These are phyloP conservation scores for Cheilosia soror DNA, from an alignment of 2,888 invertebrate species.

Conservation along the genomic window DNA sequence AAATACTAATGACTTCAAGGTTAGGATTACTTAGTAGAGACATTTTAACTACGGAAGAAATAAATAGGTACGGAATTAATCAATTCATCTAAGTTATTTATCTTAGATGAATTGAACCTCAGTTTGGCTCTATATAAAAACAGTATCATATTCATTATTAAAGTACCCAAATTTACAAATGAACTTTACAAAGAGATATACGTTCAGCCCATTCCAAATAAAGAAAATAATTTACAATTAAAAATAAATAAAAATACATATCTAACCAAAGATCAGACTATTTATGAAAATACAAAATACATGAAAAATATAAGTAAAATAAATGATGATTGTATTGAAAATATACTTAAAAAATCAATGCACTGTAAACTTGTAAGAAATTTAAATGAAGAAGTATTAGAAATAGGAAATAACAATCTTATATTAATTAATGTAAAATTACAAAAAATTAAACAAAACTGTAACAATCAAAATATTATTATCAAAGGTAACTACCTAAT, in stretches of 20 bases:
- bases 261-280: background rate
- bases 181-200: slow-evolving; percentile 20
- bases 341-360: no score
- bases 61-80: slow-evolving; percentile 7
- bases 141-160: slow-evolving; percentile 8
- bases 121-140: slow-evolving; percentile 10
- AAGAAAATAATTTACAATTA: slow-evolving; percentile 5
- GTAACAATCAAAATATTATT: no score
- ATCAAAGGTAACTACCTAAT: no score
- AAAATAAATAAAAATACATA: background rate
- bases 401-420: no score
- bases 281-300: slow-evolving; percentile 4
- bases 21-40: slow-evolving; percentile 16
- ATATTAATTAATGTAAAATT: no score
- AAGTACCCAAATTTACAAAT: slow-evolving; percentile 15
- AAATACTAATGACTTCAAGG: slow-evolving; percentile 14
- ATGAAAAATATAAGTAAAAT: background rate
- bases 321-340: slow-evolving; percentile 5
- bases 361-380: no score
- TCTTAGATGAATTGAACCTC: slow-evolving; percentile 8
- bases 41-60: slow-evolving; percentile 28
- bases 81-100: no score
- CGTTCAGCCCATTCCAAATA: slow-evolving; percentile 29
- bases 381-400: no score
- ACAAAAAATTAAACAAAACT: no score